These are phyloP conservation scores for Sylvilagus floridanus DNA, from an alignment of 2,797 vertebrate genomes.

Conservation along the genomic window DNA sequence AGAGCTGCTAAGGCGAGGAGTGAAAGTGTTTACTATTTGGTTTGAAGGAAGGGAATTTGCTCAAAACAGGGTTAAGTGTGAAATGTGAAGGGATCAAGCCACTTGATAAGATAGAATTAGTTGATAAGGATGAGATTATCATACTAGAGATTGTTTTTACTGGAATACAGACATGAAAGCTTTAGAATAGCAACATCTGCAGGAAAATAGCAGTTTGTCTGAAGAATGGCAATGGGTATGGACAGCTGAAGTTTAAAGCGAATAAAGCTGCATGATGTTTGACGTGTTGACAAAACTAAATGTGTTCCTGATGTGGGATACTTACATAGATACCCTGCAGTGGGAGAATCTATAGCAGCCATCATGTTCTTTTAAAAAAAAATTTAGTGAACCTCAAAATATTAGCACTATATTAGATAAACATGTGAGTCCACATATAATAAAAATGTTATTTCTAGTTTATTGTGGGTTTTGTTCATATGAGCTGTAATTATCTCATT, in stretches of 20 bases:
- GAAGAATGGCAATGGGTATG: not conserved
- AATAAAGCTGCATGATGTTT: not conserved
- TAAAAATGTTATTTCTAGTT: constrained; percentile 5
- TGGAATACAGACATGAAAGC: not conserved
- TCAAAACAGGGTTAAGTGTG: not conserved
- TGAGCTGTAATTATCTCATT: not conserved
- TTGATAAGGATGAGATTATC: not conserved
- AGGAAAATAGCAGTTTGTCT: constrained; percentile 21
- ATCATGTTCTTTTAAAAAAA: not conserved
- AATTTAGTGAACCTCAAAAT: not conserved
- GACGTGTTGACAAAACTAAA: not conserved
- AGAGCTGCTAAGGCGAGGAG: not conserved
- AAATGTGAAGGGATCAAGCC: not conserved
- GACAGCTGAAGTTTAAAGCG: not conserved
- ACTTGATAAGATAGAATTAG: not conserved
- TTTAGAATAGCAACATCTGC: not conserved
- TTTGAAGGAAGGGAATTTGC: not conserved
- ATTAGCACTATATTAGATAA: not conserved
- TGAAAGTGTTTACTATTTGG: not conserved
- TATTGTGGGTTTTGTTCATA: not conserved
- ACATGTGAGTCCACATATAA: not conserved
- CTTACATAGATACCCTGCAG: not conserved
- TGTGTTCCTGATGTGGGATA: not conserved
- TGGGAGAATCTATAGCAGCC: not conserved
- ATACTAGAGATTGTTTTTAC: not conserved